Percentiles rank a stretch among this genome's conserved stretches.
These are phyloP conservation scores for Drosophila varians DNA, from an alignment of 1,140 invertebrate species.

Conservation along the genomic window DNA sequence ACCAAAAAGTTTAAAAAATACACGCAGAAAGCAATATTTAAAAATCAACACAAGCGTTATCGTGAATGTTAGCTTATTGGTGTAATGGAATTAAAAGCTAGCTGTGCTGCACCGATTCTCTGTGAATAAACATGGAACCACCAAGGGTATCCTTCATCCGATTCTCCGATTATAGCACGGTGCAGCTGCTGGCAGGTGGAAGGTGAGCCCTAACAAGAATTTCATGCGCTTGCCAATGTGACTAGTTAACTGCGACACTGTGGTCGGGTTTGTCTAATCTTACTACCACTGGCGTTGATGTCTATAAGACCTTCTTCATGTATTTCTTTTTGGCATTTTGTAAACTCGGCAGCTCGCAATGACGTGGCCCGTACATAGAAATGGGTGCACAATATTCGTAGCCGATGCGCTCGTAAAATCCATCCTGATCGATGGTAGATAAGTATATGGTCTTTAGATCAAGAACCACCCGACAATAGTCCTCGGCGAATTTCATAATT, in stretches of 20 bases:
- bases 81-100: constrained; percentile 72
- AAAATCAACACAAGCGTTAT: constrained; percentile 73
- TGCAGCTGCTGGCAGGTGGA: constrained; percentile 41
- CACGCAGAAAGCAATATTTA: constrained; percentile 77
- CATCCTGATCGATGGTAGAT: constrained; percentile 90
- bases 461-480: constrained; percentile 87
- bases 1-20: constrained; percentile 72
- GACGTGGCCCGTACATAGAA: constrained; percentile 86
- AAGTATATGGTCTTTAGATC: constrained; percentile 88
- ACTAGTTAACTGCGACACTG: constrained; percentile 60
- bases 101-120: constrained; percentile 26
- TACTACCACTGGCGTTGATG: constrained; percentile 69
- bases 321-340: constrained; percentile 83
- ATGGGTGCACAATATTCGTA: constrained; percentile 88
- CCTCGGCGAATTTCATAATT: constrained; percentile 88
- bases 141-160: not conserved
- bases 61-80: constrained; percentile 52
- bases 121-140: not conserved
- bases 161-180: constrained; percentile 22
- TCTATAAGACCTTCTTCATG: constrained; percentile 83
- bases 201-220: constrained; percentile 27
- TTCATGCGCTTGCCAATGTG: constrained; percentile 57
- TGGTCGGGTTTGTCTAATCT: constrained; percentile 25
- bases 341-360: constrained; percentile 80
- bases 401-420: constrained; percentile 90